phyloP scores from a whole-genome alignment of 2,888 invertebrate genomes.

The Vanessa cardui region DNA sequence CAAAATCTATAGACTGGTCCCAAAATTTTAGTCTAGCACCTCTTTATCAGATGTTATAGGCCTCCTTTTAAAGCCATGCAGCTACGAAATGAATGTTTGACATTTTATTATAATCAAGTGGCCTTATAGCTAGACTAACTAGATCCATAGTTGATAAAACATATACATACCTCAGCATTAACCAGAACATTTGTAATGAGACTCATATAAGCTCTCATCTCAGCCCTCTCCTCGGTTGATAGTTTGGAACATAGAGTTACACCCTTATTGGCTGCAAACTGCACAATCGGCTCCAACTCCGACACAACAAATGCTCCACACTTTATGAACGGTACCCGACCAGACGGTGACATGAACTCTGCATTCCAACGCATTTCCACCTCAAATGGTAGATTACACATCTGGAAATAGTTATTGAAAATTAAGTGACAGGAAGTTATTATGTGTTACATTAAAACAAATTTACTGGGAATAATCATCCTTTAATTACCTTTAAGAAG shows the following conservation, averaged over 20 bases:
- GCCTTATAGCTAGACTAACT: too few species aligned
- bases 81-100: too few species aligned
- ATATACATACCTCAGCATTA: conserved; percentile 89
- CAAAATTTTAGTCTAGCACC: too few species aligned
- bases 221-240: conserved; percentile 90
- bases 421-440: too few species aligned
- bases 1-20: too few species aligned
- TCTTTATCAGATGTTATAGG: too few species aligned
- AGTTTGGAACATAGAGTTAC: conserved; percentile 88
- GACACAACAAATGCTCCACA: conserved; percentile 94
- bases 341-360: conserved; percentile 98
- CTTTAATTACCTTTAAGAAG: conserved; percentile 85
- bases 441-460: too few species aligned
- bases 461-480: background rate
- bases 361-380: conserved; percentile 94
- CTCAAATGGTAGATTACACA: conserved; percentile 93
- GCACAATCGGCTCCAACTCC: conserved; percentile 95
- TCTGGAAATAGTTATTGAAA: conserved; percentile 62
- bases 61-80: too few species aligned
- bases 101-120: too few species aligned
- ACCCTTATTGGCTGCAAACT: conserved; percentile 93
- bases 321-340: conserved; percentile 95
- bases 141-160: too few species aligned
- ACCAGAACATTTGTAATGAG: conserved; percentile 93
- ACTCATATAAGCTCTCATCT: conserved; percentile 96